Evolutionary conservation across 2,888 invertebrate species (phyloP), one percentile per base, ranked within the genome.

Genomic region (Nemoura dubitans): DNA sequence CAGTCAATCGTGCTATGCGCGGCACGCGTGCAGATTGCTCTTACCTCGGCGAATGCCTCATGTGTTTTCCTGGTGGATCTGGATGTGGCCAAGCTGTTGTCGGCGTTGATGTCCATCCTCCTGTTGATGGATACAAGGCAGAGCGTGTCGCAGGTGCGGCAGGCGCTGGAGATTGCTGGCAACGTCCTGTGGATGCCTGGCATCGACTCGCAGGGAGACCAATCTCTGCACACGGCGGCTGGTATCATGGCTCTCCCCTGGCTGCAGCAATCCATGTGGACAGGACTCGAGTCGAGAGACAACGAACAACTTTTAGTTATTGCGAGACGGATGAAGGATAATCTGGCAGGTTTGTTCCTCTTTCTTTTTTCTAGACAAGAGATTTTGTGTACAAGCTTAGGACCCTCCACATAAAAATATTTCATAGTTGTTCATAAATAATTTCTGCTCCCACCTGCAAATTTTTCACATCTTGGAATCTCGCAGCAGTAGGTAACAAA

Each of bases 171-270:
- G 76, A 84, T 76, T 26, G 59, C 27, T 14, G 84, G 84, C 14
- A 59, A 84, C 27, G 59, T 84, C 14, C 84, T 84, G 2, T 84
- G 84, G 84, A 84, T 84, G 84, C 76, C 84, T 26, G 84, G 29
- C 26, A 16, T 76, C 7, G 14, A n/a, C 2, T 0, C 28, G 6
- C 30, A 29, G 81, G n/a, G 5, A 0, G 29, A 28, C 1, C 81
- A 21, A 3, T n/a, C 16, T 10, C 7, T 10, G 30, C 81, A 84
- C 84, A 43, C 29, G 2, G 76, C 59, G 14, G 84, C 28, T 2
- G 84, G 29, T 0, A 27, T 84, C 29, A 27, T 84, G 84, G 59
- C 59, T 25, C 84, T 84, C 0, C 89, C 90, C n/a, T 91, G 90
- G 90, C 86, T 88, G 6, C 88, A 88, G 29, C 27, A 27, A 7